phyloP scores from a whole-genome alignment of 1,140 invertebrate species.

The Armadillidium nasatum region DNA sequence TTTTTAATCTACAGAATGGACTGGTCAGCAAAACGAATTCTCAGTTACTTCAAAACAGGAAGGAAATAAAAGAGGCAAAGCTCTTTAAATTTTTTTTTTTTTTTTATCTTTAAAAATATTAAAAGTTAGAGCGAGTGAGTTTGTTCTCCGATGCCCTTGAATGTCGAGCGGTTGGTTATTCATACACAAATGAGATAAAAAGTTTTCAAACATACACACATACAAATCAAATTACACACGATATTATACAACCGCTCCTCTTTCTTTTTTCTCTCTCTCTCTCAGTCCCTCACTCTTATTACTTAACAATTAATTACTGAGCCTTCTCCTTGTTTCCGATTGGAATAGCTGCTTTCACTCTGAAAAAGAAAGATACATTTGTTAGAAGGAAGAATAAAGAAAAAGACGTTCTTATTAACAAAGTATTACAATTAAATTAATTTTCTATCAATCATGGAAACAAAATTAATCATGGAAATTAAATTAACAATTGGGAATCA shows the following conservation, averaged over 20 bases:
- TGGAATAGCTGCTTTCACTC: slow-evolving; percentile 82
- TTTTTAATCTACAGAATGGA: background rate
- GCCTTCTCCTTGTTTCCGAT: slow-evolving; percentile 80
- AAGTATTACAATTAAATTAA: no score
- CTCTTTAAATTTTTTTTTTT: background rate
- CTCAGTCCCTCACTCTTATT: background rate
- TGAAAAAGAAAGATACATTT: slow-evolving; percentile 54
- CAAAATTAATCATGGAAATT: no score
- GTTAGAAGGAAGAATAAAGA: slow-evolving; percentile 20
- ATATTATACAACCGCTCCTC: background rate
- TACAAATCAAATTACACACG: background rate
- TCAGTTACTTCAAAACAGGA: background rate
- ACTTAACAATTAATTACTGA: slow-evolving; percentile 59
- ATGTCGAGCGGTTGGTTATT: background rate
- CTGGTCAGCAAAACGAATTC: background rate
- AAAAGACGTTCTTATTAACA: slow-evolving; percentile 9
- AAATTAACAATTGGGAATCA: background rate
- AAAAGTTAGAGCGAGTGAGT: background rate
- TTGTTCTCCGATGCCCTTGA: background rate
- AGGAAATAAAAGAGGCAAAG: background rate
- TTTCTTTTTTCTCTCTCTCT: background rate
- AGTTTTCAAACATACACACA: background rate
- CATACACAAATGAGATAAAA: no score
- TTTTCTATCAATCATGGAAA: no score
- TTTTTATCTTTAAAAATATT: no score